These are phyloP conservation scores for Poecilia gillii DNA, from an alignment of 2,797 vertebrate genomes.

Conservation along the genomic window DNA sequence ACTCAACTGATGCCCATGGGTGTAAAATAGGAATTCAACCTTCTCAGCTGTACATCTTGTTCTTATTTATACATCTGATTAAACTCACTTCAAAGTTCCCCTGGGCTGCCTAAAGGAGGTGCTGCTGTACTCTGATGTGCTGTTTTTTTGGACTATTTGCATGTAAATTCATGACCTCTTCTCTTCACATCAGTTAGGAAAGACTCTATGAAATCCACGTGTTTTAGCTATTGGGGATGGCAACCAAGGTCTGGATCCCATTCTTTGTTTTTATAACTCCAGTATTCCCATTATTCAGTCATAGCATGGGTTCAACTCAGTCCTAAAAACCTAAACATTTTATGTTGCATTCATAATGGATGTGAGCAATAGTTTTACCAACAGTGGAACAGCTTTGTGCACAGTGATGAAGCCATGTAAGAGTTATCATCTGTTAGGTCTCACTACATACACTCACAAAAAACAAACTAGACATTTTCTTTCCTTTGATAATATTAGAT, in stretches of 20 bases:
- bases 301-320: no score
- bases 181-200: background rate
- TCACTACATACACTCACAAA: background rate
- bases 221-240: background rate
- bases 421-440: background rate
- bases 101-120: conserved; percentile 40
- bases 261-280: background rate
- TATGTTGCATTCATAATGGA: background rate
- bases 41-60: conserved; percentile 29
- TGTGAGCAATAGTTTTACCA: background rate
- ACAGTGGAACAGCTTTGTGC: background rate
- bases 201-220: background rate
- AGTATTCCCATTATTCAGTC: no score
- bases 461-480: background rate
- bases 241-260: background rate
- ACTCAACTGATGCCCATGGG: background rate
- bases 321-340: background rate
- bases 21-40: background rate
- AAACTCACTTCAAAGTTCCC: conserved; percentile 6
- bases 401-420: background rate
- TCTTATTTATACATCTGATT: conserved; percentile 16
- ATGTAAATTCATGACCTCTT: background rate
- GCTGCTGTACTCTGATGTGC: conserved; percentile 43
- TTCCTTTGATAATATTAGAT: background rate
- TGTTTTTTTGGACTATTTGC: conserved; percentile 31